phyloP scores from a whole-genome alignment of 2,888 invertebrate genomes.

The Dolomedes plantarius region DNA sequence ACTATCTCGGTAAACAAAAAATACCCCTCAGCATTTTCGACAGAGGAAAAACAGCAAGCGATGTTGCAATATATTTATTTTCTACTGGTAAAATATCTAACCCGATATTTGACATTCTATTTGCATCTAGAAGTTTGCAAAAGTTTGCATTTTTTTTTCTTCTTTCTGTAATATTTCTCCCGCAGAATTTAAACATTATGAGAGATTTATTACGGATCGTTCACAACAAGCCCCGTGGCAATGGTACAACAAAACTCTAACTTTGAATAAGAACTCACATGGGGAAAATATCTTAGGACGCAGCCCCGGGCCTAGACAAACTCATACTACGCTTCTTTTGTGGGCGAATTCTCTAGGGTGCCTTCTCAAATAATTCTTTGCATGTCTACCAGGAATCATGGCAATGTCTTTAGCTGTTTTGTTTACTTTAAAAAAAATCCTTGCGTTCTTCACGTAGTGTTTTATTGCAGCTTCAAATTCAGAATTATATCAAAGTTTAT shows the following conservation, averaged over 20 bases:
- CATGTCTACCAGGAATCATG: neutral
- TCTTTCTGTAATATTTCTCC: slow-evolving; percentile 28
- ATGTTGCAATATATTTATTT: neutral
- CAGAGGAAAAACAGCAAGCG: neutral
- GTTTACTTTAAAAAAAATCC: neutral
- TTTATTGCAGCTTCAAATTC: too few species aligned
- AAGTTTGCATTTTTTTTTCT: slow-evolving; percentile 17
- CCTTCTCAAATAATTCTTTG: slow-evolving; percentile 1
- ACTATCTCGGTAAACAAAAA: neutral
- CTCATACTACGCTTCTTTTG: neutral
- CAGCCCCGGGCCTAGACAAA: neutral
- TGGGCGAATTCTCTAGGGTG: neutral
- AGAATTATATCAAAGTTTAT: too few species aligned
- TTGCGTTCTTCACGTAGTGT: too few species aligned
- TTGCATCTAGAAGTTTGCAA: slow-evolving; percentile 27
- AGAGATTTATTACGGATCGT: slow-evolving; percentile 51
- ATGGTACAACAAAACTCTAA: slow-evolving; percentile 20
- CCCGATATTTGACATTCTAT: slow-evolving; percentile 30
- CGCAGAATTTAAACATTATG: slow-evolving; percentile 57
- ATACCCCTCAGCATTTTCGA: neutral
- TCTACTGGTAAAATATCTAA: slow-evolving; percentile 29
- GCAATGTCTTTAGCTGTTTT: neutral
- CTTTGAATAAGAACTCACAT: slow-evolving; percentile 19
- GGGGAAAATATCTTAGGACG: slow-evolving; percentile 1
- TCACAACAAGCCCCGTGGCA: slow-evolving; percentile 21